Percentiles rank a stretch among this genome's conserved stretches.
These are phyloP conservation scores for Dipodomys merriami DNA, from an alignment of 2,113 vertebrate species.

Conservation along the genomic window DNA sequence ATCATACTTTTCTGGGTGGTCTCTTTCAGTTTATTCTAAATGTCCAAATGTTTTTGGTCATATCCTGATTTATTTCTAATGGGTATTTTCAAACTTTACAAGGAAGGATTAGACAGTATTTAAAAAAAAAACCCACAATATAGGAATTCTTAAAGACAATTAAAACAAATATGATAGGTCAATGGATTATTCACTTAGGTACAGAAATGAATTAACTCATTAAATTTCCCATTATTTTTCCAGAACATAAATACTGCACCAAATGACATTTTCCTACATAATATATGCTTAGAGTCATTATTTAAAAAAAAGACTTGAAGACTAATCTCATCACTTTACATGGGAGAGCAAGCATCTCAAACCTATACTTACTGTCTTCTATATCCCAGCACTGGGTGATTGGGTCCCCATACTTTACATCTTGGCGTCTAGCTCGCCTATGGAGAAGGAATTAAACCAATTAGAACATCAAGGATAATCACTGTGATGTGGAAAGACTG, in stretches of 20 bases:
- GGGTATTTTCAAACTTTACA: constrained; percentile 57
- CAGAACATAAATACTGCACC: constrained; percentile 32
- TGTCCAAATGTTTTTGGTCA: neutral
- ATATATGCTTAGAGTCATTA: constrained; percentile 13
- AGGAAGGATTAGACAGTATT: constrained; percentile 48
- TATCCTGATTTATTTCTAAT: constrained; percentile 51
- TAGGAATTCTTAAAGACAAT: constrained; percentile 58
- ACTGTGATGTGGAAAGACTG: constrained; percentile 58
- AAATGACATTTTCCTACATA: constrained; percentile 27
- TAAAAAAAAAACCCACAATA: neutral
- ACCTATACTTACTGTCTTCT: constrained; percentile 91
- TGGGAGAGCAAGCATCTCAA: neutral
- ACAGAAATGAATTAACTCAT: neutral
- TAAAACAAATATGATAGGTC: constrained; percentile 55
- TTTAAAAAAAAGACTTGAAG: constrained; percentile 6
- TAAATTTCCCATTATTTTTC: constrained; percentile 46
- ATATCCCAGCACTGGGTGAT: constrained; percentile 97
- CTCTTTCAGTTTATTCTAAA: neutral
- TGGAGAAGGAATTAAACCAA: constrained; percentile 72
- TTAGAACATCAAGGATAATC: constrained; percentile 70
- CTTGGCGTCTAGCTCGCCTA: constrained; percentile 96
- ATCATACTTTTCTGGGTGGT: constrained; percentile 6
- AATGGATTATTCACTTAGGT: constrained; percentile 54
- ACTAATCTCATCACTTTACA: constrained; percentile 20
- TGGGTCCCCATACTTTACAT: constrained; percentile 97